These are phyloP conservation scores for Cerastis rubricosa DNA, from an alignment of 2,888 invertebrate species.

Conservation along the genomic window DNA sequence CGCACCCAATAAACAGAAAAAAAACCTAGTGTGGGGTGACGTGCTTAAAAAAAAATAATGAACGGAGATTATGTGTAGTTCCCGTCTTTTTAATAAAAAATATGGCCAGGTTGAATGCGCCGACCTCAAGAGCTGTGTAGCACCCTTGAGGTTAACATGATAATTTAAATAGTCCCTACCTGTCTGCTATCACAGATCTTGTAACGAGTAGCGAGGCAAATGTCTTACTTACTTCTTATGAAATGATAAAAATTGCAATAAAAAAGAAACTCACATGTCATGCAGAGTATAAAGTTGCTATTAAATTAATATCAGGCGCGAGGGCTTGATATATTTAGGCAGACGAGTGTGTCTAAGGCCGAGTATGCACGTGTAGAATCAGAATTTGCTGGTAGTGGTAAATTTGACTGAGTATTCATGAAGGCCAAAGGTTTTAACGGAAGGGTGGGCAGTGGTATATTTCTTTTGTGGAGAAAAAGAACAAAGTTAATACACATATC, in stretches of 20 bases:
- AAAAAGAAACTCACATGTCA: constrained; percentile 26
- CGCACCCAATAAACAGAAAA: too few species aligned
- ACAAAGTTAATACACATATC: background rate
- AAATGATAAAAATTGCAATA: constrained; percentile 6
- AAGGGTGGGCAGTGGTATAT: background rate
- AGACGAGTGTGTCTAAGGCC: constrained; percentile 17
- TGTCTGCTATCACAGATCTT: background rate
- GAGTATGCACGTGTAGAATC: background rate
- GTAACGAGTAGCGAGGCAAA: background rate
- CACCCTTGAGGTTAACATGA: background rate
- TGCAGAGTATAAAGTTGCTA: constrained; percentile 32
- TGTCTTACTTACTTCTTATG: constrained; percentile 1
- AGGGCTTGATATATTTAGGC: constrained; percentile 14
- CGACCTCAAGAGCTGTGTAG: background rate
- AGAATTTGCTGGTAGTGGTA: background rate
- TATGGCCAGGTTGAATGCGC: background rate
- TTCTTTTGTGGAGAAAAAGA: background rate
- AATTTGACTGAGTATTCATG: background rate
- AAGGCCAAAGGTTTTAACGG: background rate
- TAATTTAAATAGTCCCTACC: constrained; percentile 1
- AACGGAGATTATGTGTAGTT: background rate
- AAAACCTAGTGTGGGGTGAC: too few species aligned
- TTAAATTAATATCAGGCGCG: constrained; percentile 47
- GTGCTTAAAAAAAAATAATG: too few species aligned
- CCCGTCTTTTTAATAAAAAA: background rate